phyloP scores from a whole-genome alignment of 2,888 invertebrate species.

The Netelia melanura region DNA sequence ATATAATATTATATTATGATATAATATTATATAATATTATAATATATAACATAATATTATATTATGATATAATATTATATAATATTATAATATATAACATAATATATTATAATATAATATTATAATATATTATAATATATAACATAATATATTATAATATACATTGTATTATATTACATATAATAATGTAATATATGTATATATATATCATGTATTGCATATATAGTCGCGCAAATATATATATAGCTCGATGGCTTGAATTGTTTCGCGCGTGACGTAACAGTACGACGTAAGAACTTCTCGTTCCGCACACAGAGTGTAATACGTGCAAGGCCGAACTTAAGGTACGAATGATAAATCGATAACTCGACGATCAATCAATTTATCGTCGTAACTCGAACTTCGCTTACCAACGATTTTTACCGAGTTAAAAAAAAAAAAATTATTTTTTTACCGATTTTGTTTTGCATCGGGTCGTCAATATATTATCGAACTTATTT shows the following conservation, averaged over 20 bases:
- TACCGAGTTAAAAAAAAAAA: too few relatives aligned
- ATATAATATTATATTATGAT: too few relatives aligned
- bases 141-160: neutral
- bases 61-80: too few relatives aligned
- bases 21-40: neutral
- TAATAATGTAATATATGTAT: too few relatives aligned
- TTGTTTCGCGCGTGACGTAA: constrained; percentile 51
- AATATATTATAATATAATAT: too few relatives aligned
- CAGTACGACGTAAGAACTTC: constrained; percentile 32
- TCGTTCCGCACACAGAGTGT: neutral
- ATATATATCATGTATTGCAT: neutral
- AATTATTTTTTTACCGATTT: neutral
- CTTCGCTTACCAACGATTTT: neutral
- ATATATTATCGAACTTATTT: too few relatives aligned
- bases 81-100: too few relatives aligned
- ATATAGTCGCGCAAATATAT: neutral
- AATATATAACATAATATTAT: too few relatives aligned
- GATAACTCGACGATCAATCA: neutral
- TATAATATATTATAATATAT: neutral
- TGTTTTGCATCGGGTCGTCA: neutral
- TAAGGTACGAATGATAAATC: constrained; percentile 1
- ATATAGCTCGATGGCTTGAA: constrained; percentile 5
- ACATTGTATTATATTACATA: too few relatives aligned
- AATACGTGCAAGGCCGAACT: constrained; percentile 3
- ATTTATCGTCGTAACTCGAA: too few relatives aligned